phyloP scores from a whole-genome alignment of 2,797 vertebrate species.

The Austrolebias charrua region DNA sequence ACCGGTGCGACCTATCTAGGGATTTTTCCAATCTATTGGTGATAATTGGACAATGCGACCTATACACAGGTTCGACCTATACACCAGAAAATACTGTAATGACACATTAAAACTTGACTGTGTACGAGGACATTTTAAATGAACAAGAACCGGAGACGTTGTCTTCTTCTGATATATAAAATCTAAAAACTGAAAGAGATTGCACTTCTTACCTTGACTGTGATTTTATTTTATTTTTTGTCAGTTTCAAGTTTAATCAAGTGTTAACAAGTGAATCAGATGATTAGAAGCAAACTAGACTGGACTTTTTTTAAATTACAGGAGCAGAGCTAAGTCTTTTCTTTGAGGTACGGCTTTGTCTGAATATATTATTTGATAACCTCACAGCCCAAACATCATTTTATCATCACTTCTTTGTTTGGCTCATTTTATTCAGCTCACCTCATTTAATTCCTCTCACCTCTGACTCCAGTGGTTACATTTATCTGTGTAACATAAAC shows the following conservation, averaged over 20 bases:
- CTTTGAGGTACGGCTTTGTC: constrained; percentile 23
- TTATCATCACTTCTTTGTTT: constrained; percentile 36
- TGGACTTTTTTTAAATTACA: constrained; percentile 28
- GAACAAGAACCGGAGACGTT: neutral
- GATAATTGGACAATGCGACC: too few species aligned
- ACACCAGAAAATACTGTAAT: too few species aligned
- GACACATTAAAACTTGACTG: neutral
- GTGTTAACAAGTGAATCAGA: constrained; percentile 16
- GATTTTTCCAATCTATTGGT: too few species aligned
- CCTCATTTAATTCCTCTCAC: constrained; percentile 19
- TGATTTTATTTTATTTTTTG: constrained; percentile 8
- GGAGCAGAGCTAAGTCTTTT: constrained; percentile 25
- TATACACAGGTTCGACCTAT: too few species aligned
- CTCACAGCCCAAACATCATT: constrained; percentile 48
- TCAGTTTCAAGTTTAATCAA: constrained; percentile 1
- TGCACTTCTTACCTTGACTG: neutral
- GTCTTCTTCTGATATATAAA: neutral
- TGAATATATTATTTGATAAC: constrained; percentile 44
- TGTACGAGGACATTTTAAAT: neutral
- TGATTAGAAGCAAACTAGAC: constrained; percentile 37
- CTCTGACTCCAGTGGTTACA: constrained; percentile 38
- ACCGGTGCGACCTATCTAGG: too few species aligned
- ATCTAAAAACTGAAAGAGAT: neutral
- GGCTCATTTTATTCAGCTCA: constrained; percentile 30
- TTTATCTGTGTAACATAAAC: constrained; percentile 40